These are phyloP conservation scores for Caenorhabditis sinica DNA, from an alignment of 2,888 invertebrate species.

Conservation along the genomic window DNA sequence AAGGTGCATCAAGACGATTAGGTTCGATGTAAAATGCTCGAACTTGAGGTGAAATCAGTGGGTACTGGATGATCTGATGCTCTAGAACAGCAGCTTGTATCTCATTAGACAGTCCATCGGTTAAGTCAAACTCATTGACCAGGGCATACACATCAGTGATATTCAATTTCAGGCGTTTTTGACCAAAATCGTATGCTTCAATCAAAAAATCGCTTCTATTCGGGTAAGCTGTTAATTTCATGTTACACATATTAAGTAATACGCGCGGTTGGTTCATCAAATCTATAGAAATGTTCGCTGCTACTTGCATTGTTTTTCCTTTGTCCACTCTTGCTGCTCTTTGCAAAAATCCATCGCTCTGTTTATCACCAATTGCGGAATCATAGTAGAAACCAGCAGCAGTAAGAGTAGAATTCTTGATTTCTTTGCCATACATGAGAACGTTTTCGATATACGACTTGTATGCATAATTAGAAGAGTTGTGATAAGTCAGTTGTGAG, in stretches of 20 bases:
- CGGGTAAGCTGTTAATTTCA: background rate
- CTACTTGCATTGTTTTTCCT: no score
- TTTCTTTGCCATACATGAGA: background rate
- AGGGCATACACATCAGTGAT: slow-evolving; percentile 3
- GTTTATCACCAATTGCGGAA: background rate
- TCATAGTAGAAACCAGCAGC: background rate
- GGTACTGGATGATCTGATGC: slow-evolving; percentile 1
- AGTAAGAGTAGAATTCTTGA: background rate
- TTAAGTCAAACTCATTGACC: slow-evolving; percentile 8
- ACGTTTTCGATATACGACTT: slow-evolving; percentile 13
- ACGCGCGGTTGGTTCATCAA: no score
- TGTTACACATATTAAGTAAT: background rate
- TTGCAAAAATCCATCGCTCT: accelerated
- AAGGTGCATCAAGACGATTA: no score
- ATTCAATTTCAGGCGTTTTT: background rate
- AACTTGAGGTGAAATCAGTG: slow-evolving; percentile 18
- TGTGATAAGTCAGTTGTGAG: slow-evolving; percentile 16
- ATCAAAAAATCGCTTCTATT: background rate
- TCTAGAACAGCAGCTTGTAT: background rate
- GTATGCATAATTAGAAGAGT: slow-evolving; percentile 25
- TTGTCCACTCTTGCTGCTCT: no score
- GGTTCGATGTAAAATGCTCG: no score
- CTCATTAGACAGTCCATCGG: slow-evolving; percentile 7
- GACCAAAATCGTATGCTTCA: background rate
- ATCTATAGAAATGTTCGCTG: slow-evolving; percentile 1